Evolutionary conservation across 1,140 invertebrate species (phyloP).

Genomic region (Drosophila athabasca): DNA sequence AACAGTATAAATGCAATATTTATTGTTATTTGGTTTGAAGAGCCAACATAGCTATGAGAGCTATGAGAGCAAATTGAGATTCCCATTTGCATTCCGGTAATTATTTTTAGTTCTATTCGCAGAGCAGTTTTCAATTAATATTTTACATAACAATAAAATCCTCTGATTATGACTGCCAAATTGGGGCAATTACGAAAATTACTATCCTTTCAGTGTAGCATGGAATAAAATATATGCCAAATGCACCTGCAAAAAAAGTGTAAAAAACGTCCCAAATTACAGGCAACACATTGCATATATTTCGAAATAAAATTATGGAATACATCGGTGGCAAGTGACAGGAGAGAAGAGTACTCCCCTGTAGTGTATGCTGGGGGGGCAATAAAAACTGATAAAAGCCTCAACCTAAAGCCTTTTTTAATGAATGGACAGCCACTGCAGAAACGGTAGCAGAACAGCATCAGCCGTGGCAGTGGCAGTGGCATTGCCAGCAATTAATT

Average conservation of each 20-base stretch:
- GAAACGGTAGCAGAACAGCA: background rate
- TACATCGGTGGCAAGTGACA: background rate
- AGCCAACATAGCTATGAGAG: conserved; percentile 5
- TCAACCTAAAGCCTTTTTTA: conserved; percentile 40
- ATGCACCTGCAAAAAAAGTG: conserved; percentile 19
- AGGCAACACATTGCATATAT: conserved; percentile 1
- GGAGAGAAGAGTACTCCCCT: no score
- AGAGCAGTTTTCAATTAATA: conserved; percentile 46
- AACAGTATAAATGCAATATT: conserved; percentile 1
- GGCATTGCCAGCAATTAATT: conserved; percentile 60
- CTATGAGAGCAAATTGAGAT: background rate
- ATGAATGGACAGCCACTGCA: conserved; percentile 25
- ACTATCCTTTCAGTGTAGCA: conserved; percentile 20
- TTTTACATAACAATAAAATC: conserved; percentile 26
- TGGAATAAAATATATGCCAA: conserved; percentile 32
- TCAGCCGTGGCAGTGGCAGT: conserved; percentile 2
- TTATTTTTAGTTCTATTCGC: background rate
- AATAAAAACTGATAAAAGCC: conserved; percentile 45
- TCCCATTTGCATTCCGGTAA: background rate
- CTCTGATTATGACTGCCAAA: conserved; percentile 53
- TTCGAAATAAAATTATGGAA: conserved; percentile 38
- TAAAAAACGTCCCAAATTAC: background rate
- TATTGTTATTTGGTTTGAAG: background rate
- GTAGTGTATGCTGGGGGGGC: background rate
- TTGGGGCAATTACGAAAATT: conserved; percentile 60